Conservation (phyloP, 2,113 vertebrate species). For the Corythaixoides concolor region DNA sequence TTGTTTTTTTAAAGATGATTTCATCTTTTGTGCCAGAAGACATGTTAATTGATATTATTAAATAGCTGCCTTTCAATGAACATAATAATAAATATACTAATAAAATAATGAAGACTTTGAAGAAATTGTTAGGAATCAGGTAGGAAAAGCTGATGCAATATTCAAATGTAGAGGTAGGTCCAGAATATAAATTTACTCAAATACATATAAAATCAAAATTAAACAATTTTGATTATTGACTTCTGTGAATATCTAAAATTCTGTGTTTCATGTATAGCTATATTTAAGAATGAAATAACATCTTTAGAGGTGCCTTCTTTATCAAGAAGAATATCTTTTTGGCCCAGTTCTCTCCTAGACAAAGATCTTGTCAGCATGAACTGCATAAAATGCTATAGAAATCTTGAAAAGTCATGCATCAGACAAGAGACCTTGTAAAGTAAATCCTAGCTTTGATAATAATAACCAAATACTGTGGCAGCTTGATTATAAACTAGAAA, state of each 20-base stretch:
- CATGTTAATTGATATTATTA: slow-evolving; percentile 51
- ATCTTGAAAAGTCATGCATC: background rate
- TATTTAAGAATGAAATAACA: background rate
- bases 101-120: slow-evolving; percentile 44
- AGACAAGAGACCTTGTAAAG: background rate
- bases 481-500: background rate
- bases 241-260: background rate
- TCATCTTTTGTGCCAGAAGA: slow-evolving; percentile 52
- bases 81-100: slow-evolving; percentile 43
- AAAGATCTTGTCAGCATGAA: background rate
- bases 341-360: background rate
- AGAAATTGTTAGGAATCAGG: background rate
- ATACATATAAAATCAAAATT: background rate
- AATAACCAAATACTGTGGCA: background rate
- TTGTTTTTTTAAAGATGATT: background rate
- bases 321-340: background rate
- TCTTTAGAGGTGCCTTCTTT: background rate
- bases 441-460: background rate
- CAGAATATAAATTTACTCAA: background rate
- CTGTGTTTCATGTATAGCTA: background rate
- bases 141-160: background rate
- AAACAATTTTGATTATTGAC: background rate
- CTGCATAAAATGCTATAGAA: background rate
- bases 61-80: slow-evolving; percentile 52
- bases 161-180: background rate